Conservation (phyloP, 1,140 invertebrate species). For the Colletes gigas region DNA sequence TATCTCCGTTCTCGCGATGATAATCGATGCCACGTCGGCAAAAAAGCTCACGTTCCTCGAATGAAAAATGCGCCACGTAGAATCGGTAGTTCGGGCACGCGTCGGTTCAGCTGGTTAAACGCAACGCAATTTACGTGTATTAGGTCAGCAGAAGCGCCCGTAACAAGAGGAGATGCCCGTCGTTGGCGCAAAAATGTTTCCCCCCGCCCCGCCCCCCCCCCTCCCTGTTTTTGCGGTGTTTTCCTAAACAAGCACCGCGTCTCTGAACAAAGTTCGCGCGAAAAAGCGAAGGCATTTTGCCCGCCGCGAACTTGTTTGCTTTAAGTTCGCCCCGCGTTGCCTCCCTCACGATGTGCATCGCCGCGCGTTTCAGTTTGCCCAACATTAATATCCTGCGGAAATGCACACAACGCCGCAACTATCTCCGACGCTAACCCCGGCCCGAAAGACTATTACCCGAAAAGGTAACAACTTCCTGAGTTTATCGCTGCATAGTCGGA, state of each 20-base stretch:
- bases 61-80: constrained; percentile 4
- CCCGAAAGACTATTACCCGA: constrained; percentile 14
- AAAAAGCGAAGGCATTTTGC: constrained; percentile 34
- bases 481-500: constrained; percentile 3
- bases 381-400: constrained; percentile 44
- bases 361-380: constrained; percentile 42
- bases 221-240: constrained; percentile 55
- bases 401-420: constrained; percentile 30
- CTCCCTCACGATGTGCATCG: neutral
- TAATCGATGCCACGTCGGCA: neutral
- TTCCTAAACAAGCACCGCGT: constrained; percentile 33
- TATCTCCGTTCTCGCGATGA: neutral
- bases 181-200: constrained; percentile 33
- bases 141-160: neutral
- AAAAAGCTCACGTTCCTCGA: neutral
- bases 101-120: constrained; percentile 2
- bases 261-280: constrained; percentile 5
- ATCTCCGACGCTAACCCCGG: constrained; percentile 7
- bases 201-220: too few relatives aligned
- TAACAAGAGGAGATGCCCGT: neutral
- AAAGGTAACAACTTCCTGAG: constrained; percentile 21
- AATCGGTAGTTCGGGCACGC: neutral
- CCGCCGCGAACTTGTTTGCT: constrained; percentile 30
- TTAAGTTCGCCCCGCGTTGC: constrained; percentile 19
- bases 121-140: constrained; percentile 24